Percentiles rank a stretch among this genome's conserved stretches.
These are phyloP conservation scores for Naja naja DNA, from an alignment of 2,113 vertebrate species.

Conservation along the genomic window DNA sequence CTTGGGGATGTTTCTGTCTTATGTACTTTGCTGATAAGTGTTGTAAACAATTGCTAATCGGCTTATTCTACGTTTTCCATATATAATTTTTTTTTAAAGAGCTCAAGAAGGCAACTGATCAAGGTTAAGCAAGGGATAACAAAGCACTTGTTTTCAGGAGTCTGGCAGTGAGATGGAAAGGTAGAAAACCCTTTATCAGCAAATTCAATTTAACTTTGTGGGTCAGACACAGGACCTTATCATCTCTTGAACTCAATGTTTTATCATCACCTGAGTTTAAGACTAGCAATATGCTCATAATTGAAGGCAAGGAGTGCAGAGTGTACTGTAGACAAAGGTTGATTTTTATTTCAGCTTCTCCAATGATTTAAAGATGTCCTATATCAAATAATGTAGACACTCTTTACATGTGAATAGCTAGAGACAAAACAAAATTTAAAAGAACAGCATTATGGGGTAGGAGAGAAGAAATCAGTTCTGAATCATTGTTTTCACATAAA, in stretches of 20 bases:
- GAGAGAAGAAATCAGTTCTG: slow-evolving; percentile 3
- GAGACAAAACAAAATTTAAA: slow-evolving; percentile 24
- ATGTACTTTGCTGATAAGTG: slow-evolving; percentile 56
- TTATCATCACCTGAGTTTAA: slow-evolving; percentile 55
- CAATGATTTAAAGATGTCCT: slow-evolving; percentile 42
- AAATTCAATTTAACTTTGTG: slow-evolving; percentile 67
- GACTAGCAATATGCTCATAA: slow-evolving; percentile 51
- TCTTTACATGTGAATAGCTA: slow-evolving; percentile 20
- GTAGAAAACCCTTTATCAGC: slow-evolving; percentile 55
- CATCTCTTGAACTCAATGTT: slow-evolving; percentile 42
- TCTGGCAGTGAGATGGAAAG: slow-evolving; percentile 60
- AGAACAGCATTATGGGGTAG: neutral
- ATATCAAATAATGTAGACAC: neutral
- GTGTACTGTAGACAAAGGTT: slow-evolving; percentile 32
- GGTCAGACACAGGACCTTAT: slow-evolving; percentile 61
- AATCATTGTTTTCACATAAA: slow-evolving; percentile 34
- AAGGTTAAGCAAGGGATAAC: slow-evolving; percentile 63
- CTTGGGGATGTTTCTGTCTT: slow-evolving; percentile 37
- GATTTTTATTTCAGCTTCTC: neutral
- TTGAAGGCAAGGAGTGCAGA: slow-evolving; percentile 29
- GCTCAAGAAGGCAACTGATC: slow-evolving; percentile 57
- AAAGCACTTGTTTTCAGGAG: slow-evolving; percentile 55
- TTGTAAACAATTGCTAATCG: slow-evolving; percentile 65
- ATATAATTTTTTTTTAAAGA: slow-evolving; percentile 69
- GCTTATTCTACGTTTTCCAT: slow-evolving; percentile 57